Conservation (phyloP, 1,140 invertebrate species). For the Formica exsecta region DNA sequence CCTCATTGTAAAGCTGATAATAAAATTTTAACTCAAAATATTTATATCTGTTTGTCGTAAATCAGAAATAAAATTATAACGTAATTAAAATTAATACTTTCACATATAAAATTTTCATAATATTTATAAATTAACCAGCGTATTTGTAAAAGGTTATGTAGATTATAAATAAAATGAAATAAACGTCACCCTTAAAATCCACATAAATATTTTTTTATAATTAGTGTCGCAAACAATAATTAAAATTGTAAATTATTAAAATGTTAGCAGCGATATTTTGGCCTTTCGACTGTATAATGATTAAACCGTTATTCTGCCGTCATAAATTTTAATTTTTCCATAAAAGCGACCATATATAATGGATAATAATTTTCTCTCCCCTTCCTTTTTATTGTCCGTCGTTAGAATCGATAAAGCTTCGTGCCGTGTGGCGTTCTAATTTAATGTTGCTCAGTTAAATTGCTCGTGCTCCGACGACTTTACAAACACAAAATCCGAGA, state of each 20-base stretch:
- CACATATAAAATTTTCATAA: not conserved
- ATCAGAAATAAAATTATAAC: not conserved
- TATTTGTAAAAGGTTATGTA: not conserved
- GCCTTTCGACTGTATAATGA: not conserved
- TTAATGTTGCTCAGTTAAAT: conserved; percentile 61
- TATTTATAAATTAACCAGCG: not conserved
- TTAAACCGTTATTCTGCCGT: not conserved
- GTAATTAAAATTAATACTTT: conserved; percentile 8
- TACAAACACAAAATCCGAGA: conserved; percentile 36
- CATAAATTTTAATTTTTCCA: conserved; percentile 26
- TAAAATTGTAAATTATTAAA: conserved; percentile 3
- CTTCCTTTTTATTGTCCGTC: not conserved
- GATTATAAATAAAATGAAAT: not conserved
- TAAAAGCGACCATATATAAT: conserved; percentile 1
- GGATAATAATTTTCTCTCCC: not conserved
- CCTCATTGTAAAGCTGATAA: not conserved
- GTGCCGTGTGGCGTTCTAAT: conserved; percentile 42
- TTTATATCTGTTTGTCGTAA: not conserved
- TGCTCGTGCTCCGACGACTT: conserved; percentile 33
- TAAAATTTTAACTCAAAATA: not conserved
- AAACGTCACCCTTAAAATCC: not conserved
- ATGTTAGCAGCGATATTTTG: not conserved
- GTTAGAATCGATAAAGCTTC: conserved; percentile 32
- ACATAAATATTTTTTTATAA: not conserved
- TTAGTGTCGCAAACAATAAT: not conserved